These are phyloP conservation scores for Chironomus striatipennis DNA, from an alignment of 1,140 invertebrate species.

Conservation along the genomic window DNA sequence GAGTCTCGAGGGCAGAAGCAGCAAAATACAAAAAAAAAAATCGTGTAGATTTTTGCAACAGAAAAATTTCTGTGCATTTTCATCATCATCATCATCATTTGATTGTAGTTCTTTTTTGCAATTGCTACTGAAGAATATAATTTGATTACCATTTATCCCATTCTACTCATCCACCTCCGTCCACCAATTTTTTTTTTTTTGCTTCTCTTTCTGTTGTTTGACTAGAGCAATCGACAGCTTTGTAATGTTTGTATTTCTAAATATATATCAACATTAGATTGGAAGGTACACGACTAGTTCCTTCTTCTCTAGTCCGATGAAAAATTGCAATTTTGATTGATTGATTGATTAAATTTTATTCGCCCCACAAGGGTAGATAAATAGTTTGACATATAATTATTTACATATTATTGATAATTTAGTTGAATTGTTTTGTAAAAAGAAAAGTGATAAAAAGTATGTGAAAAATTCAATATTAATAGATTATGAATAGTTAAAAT, in stretches of 20 bases:
- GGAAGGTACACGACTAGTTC: neutral
- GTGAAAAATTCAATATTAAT: no score
- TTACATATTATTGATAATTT: no score
- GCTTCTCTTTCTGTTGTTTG: no score
- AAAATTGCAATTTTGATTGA: constrained; percentile 24
- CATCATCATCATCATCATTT: neutral
- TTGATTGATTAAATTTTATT: no score
- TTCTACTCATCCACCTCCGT: neutral
- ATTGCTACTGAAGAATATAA: constrained; percentile 12
- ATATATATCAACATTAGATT: neutral
- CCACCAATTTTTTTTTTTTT: neutral
- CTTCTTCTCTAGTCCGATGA: neutral
- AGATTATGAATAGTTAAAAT: no score
- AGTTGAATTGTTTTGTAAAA: no score
- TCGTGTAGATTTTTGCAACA: neutral
- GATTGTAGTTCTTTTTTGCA: neutral
- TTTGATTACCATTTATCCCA: constrained; percentile 20
- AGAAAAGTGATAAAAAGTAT: no score
- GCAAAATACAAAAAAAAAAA: no score
- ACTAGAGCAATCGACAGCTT: neutral
- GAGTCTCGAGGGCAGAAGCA: neutral
- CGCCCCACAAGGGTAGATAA: no score
- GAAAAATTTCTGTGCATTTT: neutral
- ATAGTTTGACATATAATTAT: no score
- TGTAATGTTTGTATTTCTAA: constrained; percentile 3